Conservation (phyloP, 1,140 invertebrate genomes). For the Armadillidium nasatum region DNA sequence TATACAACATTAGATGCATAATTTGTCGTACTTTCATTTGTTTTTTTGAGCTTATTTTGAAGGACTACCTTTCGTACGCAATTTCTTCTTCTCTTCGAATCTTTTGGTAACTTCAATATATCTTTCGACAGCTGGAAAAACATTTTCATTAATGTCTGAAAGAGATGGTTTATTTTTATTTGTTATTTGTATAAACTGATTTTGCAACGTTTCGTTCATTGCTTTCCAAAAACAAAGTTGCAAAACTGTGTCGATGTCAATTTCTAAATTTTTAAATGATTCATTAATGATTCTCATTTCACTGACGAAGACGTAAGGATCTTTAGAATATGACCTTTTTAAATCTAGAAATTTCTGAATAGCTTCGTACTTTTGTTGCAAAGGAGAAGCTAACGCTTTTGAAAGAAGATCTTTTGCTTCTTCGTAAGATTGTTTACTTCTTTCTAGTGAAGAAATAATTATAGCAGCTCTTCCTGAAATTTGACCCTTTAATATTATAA, state of each 20-base stretch:
- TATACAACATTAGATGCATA: not conserved
- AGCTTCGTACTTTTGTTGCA: not conserved
- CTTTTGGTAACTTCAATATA: not conserved
- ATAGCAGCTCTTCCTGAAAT: not conserved
- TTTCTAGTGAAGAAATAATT: not conserved
- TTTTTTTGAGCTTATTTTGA: not conserved
- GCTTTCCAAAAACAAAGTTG: too few relatives aligned
- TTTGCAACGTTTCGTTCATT: too few relatives aligned
- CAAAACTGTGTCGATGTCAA: slow-evolving; percentile 11
- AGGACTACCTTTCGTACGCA: not conserved
- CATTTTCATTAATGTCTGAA: not conserved
- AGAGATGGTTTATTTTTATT: slow-evolving; percentile 9
- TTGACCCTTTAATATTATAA: not conserved
- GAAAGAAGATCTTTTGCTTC: slow-evolving; percentile 5
- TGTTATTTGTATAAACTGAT: slow-evolving; percentile 2
- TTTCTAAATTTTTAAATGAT: slow-evolving; percentile 20
- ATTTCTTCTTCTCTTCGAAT: not conserved
- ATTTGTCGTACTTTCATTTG: not conserved
- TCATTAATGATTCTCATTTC: slow-evolving; percentile 2
- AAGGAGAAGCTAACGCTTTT: not conserved
- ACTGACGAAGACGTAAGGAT: not conserved
- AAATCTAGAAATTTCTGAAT: slow-evolving; percentile 10
- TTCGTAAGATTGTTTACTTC: not conserved
- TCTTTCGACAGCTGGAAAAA: slow-evolving; percentile 7
- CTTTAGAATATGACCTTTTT: not conserved